Evolutionary conservation across 2,113 vertebrate genomes (phyloP).

Genomic region (Lanius ludovicianus): DNA sequence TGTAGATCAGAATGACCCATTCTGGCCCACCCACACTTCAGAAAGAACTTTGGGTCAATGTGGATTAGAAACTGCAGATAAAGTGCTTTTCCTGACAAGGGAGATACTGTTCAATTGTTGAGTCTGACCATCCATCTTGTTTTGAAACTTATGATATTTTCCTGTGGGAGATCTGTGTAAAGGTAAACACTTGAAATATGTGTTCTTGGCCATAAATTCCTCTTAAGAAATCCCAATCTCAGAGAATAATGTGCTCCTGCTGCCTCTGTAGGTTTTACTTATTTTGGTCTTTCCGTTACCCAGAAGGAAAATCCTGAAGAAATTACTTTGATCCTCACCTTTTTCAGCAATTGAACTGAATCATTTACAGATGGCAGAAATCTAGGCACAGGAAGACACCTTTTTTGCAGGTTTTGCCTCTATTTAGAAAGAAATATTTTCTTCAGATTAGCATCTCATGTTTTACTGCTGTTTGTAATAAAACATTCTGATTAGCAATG

Average conservation of each 20-base stretch:
- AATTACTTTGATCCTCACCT: not conserved
- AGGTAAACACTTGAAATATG: not conserved
- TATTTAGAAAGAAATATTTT: not conserved
- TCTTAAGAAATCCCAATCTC: not conserved
- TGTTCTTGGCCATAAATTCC: not conserved
- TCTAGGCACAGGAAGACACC: not conserved
- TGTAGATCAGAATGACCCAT: not conserved
- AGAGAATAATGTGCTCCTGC: not conserved
- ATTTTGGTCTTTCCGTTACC: not conserved
- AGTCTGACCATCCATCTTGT: not conserved
- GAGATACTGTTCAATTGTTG: not conserved
- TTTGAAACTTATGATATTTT: not conserved
- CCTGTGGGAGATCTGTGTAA: not conserved
- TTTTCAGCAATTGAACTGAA: not conserved
- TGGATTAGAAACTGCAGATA: not conserved
- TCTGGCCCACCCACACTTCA: not conserved
- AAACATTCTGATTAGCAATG: not conserved
- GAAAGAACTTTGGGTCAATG: not conserved
- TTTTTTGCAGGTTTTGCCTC: not conserved
- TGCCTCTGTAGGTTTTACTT: not conserved
- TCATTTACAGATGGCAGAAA: not conserved
- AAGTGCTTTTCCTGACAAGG: not conserved
- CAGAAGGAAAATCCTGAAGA: not conserved
- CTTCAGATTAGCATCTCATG: not conserved
- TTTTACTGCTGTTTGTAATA: conserved; percentile 20